Conservation (phyloP, 92 coral and sea anemone genomes). For the Phenganax marumi region DNA sequence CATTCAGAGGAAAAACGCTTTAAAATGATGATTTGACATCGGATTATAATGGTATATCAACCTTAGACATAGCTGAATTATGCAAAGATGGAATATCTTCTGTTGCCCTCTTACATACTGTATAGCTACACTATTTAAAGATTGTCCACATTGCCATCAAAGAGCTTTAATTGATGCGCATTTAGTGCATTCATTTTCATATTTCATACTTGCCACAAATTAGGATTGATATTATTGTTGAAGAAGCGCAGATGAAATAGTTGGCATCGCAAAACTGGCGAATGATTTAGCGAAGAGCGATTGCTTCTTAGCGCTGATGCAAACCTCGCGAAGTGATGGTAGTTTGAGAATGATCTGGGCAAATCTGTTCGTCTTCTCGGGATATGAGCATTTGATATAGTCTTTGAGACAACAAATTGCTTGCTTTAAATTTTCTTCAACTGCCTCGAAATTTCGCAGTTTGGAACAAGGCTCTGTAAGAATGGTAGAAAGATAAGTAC, state of each 20-base stretch:
- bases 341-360: constrained; percentile 39
- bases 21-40: background rate
- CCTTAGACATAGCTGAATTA: too few relatives aligned
- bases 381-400: constrained; percentile 41
- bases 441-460: constrained; percentile 29
- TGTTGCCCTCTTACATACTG: too few relatives aligned
- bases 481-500: background rate
- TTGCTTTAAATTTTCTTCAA: constrained; percentile 33
- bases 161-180: too few relatives aligned
- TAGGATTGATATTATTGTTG: background rate
- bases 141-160: too few relatives aligned
- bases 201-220: background rate
- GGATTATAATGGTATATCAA: too few relatives aligned
- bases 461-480: constrained; percentile 29
- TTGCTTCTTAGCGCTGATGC: constrained; percentile 39
- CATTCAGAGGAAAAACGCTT: background rate
- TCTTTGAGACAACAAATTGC: constrained; percentile 43
- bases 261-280: constrained; percentile 78
- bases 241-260: constrained; percentile 12
- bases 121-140: too few relatives aligned
- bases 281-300: constrained; percentile 70
- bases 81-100: too few relatives aligned
- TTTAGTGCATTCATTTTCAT: background rate
- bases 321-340: constrained; percentile 35
- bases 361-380: constrained; percentile 40